A percentile compares a stretch with the other conserved stretches of the same genome.
Evolutionary conservation across 1,140 invertebrate species (phyloP).

Genomic region (Mya arenaria): DNA sequence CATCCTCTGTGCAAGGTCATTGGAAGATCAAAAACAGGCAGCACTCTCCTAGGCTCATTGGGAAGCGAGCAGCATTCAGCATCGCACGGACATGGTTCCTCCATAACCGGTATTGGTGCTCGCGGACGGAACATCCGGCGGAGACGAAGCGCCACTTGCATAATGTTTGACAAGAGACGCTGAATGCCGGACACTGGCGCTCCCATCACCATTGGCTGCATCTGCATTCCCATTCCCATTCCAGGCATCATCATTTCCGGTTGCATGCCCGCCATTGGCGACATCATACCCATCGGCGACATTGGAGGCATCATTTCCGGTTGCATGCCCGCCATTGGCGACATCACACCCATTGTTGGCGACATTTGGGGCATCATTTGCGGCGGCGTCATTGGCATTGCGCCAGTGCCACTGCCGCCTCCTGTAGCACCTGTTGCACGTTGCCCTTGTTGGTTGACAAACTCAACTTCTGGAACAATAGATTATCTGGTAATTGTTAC

Average conservation of each 20-base stretch:
- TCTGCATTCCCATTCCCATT: too few species aligned
- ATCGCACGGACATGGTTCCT: conserved; percentile 47
- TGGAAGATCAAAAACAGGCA: conserved; percentile 32
- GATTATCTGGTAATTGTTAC: not conserved
- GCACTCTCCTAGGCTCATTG: conserved; percentile 20
- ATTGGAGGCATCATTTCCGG: not conserved
- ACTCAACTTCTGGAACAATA: conserved; percentile 36
- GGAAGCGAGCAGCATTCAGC: conserved; percentile 27
- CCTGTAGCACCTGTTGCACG: not conserved
- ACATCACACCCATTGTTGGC: not conserved
- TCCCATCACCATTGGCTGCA: not conserved
- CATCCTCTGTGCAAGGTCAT: conserved; percentile 43
- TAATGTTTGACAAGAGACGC: conserved; percentile 14
- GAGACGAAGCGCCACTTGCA: conserved; percentile 1
- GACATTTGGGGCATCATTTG: not conserved
- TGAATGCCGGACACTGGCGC: conserved; percentile 10
- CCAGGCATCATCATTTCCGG: not conserved
- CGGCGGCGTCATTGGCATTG: not conserved
- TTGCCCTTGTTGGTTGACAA: not conserved
- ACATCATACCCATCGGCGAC: not conserved
- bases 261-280: not conserved
- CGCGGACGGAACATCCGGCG: conserved; percentile 1
- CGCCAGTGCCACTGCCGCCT: not conserved
- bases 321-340: not conserved
- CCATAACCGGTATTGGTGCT: conserved; percentile 21